These are phyloP conservation scores for Empis livida DNA, from an alignment of 2,888 invertebrate genomes.

Conservation along the genomic window DNA sequence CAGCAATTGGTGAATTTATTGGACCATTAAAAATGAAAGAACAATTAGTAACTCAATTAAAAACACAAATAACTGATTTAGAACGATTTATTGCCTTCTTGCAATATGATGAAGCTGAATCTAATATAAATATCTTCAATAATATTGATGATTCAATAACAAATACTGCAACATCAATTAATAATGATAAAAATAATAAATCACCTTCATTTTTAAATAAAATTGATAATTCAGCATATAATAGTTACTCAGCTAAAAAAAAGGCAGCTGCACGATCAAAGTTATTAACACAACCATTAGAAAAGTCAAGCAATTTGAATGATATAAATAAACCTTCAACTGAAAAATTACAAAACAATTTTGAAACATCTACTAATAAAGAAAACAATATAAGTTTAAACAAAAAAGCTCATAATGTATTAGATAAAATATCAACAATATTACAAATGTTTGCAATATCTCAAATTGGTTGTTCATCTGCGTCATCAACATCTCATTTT, in stretches of 20 bases:
- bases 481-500: conserved; percentile 33
- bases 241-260: conserved; percentile 33
- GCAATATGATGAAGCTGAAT: conserved; percentile 50
- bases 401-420: conserved; percentile 40
- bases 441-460: conserved; percentile 87
- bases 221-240: conserved; percentile 22
- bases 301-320: not conserved
- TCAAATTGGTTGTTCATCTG: conserved; percentile 76
- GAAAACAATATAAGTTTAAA: conserved; percentile 15
- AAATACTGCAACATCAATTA: not conserved
- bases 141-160: no score
- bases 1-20: conserved; percentile 79
- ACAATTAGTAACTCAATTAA: conserved; percentile 86
- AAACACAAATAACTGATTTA: conserved; percentile 93
- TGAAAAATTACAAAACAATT: not conserved
- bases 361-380: not conserved
- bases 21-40: conserved; percentile 93
- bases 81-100: conserved; percentile 93
- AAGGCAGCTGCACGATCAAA: conserved; percentile 13
- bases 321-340: not conserved
- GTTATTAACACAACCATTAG: not conserved
- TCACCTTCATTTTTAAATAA: conserved; percentile 10
- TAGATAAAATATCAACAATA: conserved; percentile 77
- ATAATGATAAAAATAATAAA: not conserved
- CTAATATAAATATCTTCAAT: no score